A percentile compares a stretch with the other conserved stretches of the same genome.
These are phyloP conservation scores for Himantopus leucocephalus DNA, from an alignment of 2,113 vertebrate species.

Conservation along the genomic window DNA sequence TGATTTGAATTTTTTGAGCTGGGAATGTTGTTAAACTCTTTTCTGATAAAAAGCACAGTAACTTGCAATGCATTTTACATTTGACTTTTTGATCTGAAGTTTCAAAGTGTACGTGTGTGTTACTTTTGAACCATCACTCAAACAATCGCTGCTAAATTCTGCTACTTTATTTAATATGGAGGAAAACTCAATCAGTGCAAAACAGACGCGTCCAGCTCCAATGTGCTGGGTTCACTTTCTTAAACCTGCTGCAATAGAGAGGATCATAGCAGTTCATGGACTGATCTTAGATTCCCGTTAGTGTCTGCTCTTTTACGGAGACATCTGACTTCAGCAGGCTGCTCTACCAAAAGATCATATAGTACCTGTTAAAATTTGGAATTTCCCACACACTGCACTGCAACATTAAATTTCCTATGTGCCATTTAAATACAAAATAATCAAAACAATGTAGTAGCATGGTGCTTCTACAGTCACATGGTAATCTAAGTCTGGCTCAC, in stretches of 20 bases:
- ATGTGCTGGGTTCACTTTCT: background rate
- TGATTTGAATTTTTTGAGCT: background rate
- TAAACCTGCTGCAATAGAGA: background rate
- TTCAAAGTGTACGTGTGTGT: background rate
- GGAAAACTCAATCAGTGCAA: background rate
- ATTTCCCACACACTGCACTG: background rate
- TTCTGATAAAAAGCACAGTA: background rate
- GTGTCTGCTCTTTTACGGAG: background rate
- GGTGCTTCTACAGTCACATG: background rate
- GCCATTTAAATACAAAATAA: background rate
- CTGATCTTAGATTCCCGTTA: background rate
- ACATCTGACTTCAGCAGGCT: background rate
- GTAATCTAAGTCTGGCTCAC: background rate
- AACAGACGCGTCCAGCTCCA: background rate
- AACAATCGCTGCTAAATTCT: background rate
- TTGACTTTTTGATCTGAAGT: background rate
- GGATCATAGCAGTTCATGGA: background rate
- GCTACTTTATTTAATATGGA: background rate
- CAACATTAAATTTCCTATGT: background rate
- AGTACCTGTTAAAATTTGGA: background rate
- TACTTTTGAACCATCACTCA: background rate
- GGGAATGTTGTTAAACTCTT: background rate
- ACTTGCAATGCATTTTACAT: background rate
- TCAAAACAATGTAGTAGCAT: no score
- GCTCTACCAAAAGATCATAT: background rate